Conservation (phyloP, 2,113 vertebrate genomes). For the Ursus arctos region DNA sequence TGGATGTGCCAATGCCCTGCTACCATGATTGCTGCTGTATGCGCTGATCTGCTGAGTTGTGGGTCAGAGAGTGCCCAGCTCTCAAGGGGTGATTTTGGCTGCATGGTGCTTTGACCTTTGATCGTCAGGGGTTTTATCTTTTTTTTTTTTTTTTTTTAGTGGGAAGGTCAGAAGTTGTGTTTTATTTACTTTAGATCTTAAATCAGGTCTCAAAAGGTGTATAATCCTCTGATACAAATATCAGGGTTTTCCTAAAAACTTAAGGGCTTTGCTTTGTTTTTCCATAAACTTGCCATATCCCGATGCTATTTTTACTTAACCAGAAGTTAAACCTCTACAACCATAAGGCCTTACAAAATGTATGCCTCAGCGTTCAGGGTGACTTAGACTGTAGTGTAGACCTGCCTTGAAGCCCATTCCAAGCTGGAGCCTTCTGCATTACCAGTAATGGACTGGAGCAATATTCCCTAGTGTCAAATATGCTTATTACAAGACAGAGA, state of each 20-base stretch:
- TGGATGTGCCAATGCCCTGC: background rate
- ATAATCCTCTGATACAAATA: background rate
- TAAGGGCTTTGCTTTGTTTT: background rate
- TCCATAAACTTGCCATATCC: background rate
- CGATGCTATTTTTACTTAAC: background rate
- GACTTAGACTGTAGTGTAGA: background rate
- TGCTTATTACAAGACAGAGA: background rate
- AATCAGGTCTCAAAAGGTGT: background rate
- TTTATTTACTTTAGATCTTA: too few species aligned
- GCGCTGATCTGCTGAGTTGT: background rate
- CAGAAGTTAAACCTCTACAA: background rate
- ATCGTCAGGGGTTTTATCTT: background rate
- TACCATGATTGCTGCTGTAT: background rate
- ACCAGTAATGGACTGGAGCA: background rate
- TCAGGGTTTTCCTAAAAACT: background rate
- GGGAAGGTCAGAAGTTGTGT: too few species aligned
- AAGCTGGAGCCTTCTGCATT: background rate
- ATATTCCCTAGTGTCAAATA: background rate
- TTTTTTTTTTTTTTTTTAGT: too few species aligned
- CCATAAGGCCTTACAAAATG: background rate
- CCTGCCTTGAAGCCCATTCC: background rate
- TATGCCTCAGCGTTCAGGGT: background rate
- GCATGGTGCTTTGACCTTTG: background rate
- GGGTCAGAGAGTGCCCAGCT: background rate
- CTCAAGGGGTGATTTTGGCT: background rate